Evolutionary conservation across 2,113 vertebrate genomes (phyloP).

Genomic region (Cariama cristata): DNA sequence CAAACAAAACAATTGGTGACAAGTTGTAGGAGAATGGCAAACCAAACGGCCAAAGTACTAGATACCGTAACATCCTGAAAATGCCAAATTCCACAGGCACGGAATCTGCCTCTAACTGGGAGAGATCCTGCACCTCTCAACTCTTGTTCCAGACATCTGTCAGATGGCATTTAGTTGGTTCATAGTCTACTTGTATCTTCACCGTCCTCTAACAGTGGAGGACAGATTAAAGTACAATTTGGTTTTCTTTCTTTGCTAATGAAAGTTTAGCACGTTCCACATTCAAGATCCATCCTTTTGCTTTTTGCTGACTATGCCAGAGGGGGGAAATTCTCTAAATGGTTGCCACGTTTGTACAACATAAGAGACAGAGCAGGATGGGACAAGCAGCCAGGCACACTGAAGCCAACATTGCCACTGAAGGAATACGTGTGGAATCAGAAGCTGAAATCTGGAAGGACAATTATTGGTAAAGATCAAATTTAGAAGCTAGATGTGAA

Average conservation of each 20-base stretch:
- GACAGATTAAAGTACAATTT: background rate
- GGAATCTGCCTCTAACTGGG: background rate
- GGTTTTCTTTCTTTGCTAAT: background rate
- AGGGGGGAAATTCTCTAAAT: background rate
- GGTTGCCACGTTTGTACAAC: background rate
- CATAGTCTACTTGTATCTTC: background rate
- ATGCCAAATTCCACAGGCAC: background rate
- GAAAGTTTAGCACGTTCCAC: background rate
- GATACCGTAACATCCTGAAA: background rate
- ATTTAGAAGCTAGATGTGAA: constrained; percentile 13
- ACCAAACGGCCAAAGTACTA: background rate
- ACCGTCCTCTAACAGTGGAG: background rate
- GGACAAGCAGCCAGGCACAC: background rate
- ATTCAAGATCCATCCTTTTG: background rate
- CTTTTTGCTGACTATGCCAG: background rate
- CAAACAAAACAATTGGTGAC: background rate
- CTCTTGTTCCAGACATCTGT: background rate
- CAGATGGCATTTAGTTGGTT: background rate
- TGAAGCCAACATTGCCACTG: background rate
- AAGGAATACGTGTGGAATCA: background rate
- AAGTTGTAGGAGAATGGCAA: background rate
- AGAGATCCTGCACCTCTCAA: background rate
- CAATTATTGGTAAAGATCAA: background rate
- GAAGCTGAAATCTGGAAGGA: background rate
- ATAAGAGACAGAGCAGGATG: background rate